These are phyloP conservation scores for Octodon degus DNA, from an alignment of 2,113 vertebrate genomes.

Conservation along the genomic window DNA sequence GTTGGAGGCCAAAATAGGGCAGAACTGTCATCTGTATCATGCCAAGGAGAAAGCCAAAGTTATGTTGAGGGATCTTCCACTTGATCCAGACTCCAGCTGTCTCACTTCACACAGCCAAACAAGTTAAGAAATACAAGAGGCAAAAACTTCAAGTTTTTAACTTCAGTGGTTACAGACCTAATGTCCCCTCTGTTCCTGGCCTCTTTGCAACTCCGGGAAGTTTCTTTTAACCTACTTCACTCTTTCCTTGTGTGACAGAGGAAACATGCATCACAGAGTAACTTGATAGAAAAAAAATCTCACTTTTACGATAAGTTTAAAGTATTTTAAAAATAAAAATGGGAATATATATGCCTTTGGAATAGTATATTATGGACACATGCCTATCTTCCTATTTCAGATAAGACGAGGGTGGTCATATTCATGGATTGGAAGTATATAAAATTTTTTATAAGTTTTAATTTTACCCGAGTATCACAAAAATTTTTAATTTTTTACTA, in stretches of 20 bases:
- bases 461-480: background rate
- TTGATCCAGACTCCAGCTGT: background rate
- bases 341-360: background rate
- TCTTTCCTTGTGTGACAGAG: conserved; percentile 19
- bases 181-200: background rate
- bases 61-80: background rate
- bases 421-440: background rate
- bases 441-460: background rate
- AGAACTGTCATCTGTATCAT: background rate
- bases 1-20: background rate
- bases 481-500: too few species aligned
- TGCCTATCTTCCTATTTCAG: conserved; percentile 37
- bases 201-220: background rate
- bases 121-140: conserved; percentile 13
- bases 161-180: background rate
- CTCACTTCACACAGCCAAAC: background rate
- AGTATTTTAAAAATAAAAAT: background rate
- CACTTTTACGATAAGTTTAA: conserved; percentile 37
- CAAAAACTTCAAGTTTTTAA: conserved; percentile 18
- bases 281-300: conserved; percentile 40
- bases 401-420: background rate
- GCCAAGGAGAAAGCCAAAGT: background rate
- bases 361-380: background rate
- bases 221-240: background rate
- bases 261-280: background rate